Evolutionary conservation across 2,797 vertebrate genomes (phyloP).

Genomic region (Characodon lateralis): DNA sequence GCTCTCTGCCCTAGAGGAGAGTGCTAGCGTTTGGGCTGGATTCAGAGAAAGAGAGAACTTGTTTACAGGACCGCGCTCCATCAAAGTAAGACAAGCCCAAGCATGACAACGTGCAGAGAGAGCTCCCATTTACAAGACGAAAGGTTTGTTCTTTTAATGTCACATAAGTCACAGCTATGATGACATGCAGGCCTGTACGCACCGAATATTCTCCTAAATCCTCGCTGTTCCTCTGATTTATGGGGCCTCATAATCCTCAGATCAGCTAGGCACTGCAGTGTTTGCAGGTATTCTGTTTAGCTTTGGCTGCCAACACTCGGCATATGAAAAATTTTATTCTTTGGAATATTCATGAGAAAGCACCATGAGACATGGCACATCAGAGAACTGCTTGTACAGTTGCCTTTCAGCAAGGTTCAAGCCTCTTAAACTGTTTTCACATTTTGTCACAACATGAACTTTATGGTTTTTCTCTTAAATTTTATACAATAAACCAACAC

Average conservation of each 20-base stretch:
- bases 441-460: not conserved
- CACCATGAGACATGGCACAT: slow-evolving; percentile 8
- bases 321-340: slow-evolving; percentile 1
- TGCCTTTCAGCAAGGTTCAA: not conserved
- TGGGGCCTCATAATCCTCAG: not conserved
- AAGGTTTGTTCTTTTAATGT: slow-evolving; percentile 27
- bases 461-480: not conserved
- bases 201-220: slow-evolving; percentile 37
- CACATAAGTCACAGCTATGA: slow-evolving; percentile 29
- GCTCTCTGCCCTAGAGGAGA: slow-evolving; percentile 13
- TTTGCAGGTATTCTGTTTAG: slow-evolving; percentile 19
- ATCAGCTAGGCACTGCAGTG: slow-evolving; percentile 1
- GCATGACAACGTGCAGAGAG: not conserved
- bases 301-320: slow-evolving; percentile 3
- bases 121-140: slow-evolving; percentile 3
- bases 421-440: not conserved
- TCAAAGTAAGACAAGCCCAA: slow-evolving; percentile 32
- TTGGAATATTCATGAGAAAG: slow-evolving; percentile 25
- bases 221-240: not conserved
- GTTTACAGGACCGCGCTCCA: slow-evolving; percentile 56
- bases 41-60: slow-evolving; percentile 44
- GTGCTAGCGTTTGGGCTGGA: slow-evolving; percentile 7
- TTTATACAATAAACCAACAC: not conserved
- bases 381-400: not conserved
- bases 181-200: slow-evolving; percentile 30